These are phyloP conservation scores for Triplophysa bombifrons DNA, from an alignment of 2,797 vertebrate species.

Conservation along the genomic window DNA sequence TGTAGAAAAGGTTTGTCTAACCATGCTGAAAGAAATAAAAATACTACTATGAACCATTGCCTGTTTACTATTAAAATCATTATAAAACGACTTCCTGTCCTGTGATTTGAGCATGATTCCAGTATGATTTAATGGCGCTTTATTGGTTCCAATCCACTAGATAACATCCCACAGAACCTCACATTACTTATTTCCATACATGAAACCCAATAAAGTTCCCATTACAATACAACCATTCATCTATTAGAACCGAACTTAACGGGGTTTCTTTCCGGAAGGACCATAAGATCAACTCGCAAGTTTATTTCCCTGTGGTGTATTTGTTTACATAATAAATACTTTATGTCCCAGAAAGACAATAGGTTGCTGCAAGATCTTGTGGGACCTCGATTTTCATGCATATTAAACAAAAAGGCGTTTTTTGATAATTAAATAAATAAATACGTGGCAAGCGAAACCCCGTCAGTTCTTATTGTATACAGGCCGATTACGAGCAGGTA, in stretches of 20 bases:
- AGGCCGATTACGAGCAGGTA: background rate
- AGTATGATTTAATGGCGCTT: too few species aligned
- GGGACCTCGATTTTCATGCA: background rate
- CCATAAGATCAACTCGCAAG: too few species aligned
- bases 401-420: background rate
- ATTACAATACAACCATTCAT: background rate
- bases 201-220: background rate
- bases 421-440: background rate
- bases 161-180: too few species aligned
- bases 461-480: background rate
- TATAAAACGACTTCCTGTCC: too few species aligned
- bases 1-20: background rate
- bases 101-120: too few species aligned
- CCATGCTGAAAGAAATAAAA: too few species aligned
- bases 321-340: constrained; percentile 24
- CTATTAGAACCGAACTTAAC: too few species aligned
- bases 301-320: background rate
- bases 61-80: too few species aligned
- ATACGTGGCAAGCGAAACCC: background rate
- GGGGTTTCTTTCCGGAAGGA: too few species aligned
- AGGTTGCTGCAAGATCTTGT: background rate
- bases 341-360: background rate
- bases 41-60: too few species aligned
- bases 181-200: too few species aligned
- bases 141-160: too few species aligned